phyloP scores from a whole-genome alignment of 1,140 invertebrate genomes.

The Formica exsecta region DNA sequence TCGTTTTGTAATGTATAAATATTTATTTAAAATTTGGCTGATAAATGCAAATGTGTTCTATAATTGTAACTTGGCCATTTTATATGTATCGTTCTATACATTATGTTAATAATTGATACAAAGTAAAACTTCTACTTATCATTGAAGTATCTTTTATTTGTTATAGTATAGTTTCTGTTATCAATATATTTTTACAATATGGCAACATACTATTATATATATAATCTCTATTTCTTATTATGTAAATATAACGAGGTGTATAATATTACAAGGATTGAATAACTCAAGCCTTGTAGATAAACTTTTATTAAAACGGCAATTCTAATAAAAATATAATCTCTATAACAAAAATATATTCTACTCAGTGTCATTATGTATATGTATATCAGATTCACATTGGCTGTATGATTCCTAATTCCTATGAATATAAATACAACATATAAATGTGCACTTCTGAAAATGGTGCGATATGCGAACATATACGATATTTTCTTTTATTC shows the following conservation, averaged over 20 bases:
- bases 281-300: conserved; percentile 36
- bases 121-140: conserved; percentile 33
- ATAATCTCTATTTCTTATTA: neutral
- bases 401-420: conserved; percentile 19
- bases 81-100: conserved; percentile 69
- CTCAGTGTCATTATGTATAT: conserved; percentile 37
- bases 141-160: conserved; percentile 15
- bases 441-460: neutral
- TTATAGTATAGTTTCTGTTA: neutral
- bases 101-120: conserved; percentile 71
- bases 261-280: neutral
- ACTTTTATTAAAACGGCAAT: conserved; percentile 41
- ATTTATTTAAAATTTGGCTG: conserved; percentile 70
- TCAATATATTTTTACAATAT: neutral
- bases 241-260: neutral
- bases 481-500: conserved; percentile 26
- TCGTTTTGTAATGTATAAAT: conserved; percentile 74
- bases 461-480: conserved; percentile 19
- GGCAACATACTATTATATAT: neutral
- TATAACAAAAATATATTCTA: conserved; percentile 65
- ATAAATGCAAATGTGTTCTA: conserved; percentile 61
- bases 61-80: conserved; percentile 55
- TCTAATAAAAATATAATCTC: conserved; percentile 70
- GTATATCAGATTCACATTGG: conserved; percentile 36
- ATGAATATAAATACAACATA: conserved; percentile 48